Conservation (phyloP, 1,140 invertebrate species). For the Penaeus chinensis region DNA sequence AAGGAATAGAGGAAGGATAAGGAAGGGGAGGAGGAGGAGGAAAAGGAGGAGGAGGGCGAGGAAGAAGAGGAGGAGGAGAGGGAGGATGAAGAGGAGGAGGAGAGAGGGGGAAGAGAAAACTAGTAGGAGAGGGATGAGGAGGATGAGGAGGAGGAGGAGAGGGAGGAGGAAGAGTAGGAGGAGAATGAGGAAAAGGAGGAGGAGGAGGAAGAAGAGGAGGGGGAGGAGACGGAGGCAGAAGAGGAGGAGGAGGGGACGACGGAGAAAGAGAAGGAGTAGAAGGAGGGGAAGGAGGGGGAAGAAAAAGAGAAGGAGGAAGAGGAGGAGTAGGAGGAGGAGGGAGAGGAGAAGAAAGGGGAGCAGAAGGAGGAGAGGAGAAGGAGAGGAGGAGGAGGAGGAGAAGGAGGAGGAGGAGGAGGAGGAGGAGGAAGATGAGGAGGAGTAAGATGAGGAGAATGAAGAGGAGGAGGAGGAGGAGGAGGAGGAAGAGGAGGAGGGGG, state of each 20-base stretch:
- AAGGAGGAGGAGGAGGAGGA: not conserved
- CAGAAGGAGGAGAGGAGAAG: not conserved
- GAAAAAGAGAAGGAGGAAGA: slow-evolving; percentile 2
- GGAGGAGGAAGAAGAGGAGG: not conserved
- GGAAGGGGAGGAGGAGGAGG: not conserved
- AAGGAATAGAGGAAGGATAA: not conserved
- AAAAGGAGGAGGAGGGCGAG: not conserved
- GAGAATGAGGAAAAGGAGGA: not conserved
- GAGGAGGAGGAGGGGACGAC: not conserved
- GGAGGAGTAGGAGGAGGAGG: not conserved
- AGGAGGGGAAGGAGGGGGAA: slow-evolving; percentile 1
- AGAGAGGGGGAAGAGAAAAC: not conserved
- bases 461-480: not conserved
- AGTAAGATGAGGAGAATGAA: not conserved
- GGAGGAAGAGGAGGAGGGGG: not conserved
- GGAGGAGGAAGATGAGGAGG: not conserved
- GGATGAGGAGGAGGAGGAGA: not conserved
- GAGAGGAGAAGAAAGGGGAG: not conserved
- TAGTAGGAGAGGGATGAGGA: not conserved
- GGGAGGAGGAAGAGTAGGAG: not conserved
- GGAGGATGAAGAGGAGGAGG: not conserved
- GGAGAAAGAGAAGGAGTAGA: not conserved
- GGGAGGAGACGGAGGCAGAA: not conserved
- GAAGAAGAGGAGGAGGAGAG: slow-evolving; percentile 1
- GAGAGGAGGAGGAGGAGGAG: too few relatives aligned